phyloP scores from a whole-genome alignment of 2,888 invertebrate genomes.

The Meloe dianella region DNA sequence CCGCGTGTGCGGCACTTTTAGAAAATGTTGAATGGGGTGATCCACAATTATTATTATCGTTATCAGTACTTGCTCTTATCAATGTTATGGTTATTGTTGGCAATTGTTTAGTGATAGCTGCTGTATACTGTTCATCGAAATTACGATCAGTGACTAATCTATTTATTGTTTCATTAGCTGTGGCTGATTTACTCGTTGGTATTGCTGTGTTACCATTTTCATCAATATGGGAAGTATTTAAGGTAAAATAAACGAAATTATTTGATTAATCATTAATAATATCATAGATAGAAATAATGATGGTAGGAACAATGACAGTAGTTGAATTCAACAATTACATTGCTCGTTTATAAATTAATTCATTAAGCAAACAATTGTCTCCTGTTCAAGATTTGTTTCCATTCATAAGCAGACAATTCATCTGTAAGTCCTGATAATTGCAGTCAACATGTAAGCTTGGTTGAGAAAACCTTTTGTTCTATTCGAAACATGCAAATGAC shows the following conservation, averaged over 20 bases:
- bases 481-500: background rate
- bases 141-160: constrained; percentile 94
- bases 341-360: background rate
- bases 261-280: background rate
- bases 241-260: constrained; percentile 64
- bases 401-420: constrained; percentile 3
- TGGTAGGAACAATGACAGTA: background rate
- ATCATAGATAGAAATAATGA: background rate
- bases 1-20: constrained; percentile 80
- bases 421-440: background rate
- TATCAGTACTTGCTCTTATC: constrained; percentile 80
- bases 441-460: background rate
- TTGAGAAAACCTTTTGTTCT: background rate
- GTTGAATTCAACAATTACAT: background rate
- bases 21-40: constrained; percentile 84
- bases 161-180: constrained; percentile 95
- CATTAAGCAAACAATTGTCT: background rate
- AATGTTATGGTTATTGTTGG: constrained; percentile 89
- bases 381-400: background rate
- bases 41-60: constrained; percentile 75
- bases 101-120: constrained; percentile 91
- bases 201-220: constrained; percentile 95
- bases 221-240: constrained; percentile 91
- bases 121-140: constrained; percentile 89
- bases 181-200: constrained; percentile 95